phyloP scores from a whole-genome alignment of 92 coral and sea anemone species.

The Heteractis magnifica region DNA sequence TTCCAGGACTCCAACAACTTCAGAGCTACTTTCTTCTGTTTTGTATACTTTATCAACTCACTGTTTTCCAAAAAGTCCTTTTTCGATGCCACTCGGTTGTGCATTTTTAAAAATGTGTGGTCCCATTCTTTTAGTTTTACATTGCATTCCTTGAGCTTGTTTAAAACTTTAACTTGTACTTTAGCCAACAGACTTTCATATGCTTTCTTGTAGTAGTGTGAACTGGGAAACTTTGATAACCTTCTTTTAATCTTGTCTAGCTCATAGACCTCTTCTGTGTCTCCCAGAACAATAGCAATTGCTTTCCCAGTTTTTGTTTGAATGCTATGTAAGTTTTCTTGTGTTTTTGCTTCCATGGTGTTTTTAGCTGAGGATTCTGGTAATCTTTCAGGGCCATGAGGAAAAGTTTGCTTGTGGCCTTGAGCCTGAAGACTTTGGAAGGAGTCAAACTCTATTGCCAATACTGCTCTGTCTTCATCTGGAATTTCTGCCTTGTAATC shows the following conservation, averaged over 20 bases:
- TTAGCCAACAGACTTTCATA: background rate
- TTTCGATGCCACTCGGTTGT: background rate
- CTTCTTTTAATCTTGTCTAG: background rate
- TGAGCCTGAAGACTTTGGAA: background rate
- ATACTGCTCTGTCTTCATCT: background rate
- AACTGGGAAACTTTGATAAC: background rate
- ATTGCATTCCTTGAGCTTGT: background rate
- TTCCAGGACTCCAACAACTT: constrained; percentile 11
- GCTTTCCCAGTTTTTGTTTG: background rate
- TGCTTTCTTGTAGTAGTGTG: background rate
- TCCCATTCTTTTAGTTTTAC: constrained; percentile 9
- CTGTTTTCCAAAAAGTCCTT: background rate
- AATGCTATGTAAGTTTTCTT: background rate
- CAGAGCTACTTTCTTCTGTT: background rate
- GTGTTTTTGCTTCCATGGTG: background rate
- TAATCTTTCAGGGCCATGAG: background rate
- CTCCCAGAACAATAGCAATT: background rate
- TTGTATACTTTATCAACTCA: background rate
- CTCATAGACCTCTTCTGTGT: background rate
- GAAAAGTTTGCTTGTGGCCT: background rate
- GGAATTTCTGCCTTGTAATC: background rate
- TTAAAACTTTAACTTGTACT: background rate
- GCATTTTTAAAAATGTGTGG: background rate
- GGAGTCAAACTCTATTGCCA: background rate
- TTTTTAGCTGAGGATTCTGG: background rate